phyloP scores from a whole-genome alignment of 2,888 invertebrate species.

The Loripinus fragilis region DNA sequence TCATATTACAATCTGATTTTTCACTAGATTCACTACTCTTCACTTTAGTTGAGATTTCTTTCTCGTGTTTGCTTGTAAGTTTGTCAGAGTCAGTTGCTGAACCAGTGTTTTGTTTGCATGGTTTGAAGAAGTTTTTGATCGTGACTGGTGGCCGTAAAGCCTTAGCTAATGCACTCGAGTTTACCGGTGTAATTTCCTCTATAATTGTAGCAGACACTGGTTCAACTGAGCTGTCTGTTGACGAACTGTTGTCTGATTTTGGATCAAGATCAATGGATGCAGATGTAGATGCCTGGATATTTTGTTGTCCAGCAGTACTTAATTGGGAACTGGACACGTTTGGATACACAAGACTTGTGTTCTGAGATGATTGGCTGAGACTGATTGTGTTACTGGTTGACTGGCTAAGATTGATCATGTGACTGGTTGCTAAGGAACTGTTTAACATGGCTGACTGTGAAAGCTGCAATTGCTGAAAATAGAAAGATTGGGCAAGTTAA shows the following conservation, averaged over 20 bases:
- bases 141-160: constrained; percentile 79
- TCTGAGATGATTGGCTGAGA: too few relatives aligned
- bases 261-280: background rate
- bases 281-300: background rate
- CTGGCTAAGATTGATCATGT: constrained; percentile 14
- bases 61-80: background rate
- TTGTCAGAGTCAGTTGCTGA: background rate
- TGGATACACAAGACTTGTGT: background rate
- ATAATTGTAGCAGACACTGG: constrained; percentile 34
- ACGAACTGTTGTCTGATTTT: too few relatives aligned
- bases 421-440: constrained; percentile 10
- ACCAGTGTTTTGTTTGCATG: constrained; percentile 23
- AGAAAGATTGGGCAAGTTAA: too few relatives aligned
- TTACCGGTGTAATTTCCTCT: constrained; percentile 71
- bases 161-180: constrained; percentile 65
- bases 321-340: background rate
- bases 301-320: background rate
- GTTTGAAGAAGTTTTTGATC: constrained; percentile 78
- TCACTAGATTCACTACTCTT: background rate
- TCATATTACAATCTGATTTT: background rate
- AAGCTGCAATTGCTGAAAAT: constrained; percentile 23
- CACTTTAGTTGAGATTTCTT: background rate
- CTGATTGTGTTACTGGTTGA: too few relatives aligned
- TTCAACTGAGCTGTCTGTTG: background rate
- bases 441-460: constrained; percentile 14